Base-by-base conservation (phyloP, 2,113 vertebrate species). In the Rana temporaria region DNA sequence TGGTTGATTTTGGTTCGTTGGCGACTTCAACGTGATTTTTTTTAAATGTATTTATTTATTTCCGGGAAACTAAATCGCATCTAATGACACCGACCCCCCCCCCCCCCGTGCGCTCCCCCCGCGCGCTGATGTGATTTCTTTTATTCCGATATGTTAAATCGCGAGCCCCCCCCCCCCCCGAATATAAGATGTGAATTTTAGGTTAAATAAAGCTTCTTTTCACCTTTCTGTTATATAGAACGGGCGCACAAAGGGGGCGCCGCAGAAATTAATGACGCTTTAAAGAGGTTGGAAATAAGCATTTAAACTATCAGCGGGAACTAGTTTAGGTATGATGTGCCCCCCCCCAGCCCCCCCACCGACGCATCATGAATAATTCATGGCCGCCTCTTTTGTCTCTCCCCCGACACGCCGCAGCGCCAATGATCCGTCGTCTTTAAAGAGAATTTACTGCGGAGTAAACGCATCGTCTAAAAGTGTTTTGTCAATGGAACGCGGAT, bases 351-450 rank as follows among this genome's bases (percentile, higher is more conserved):
- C 26, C 26, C 26, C 26, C 26, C 38, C 95, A 94, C 94, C 95
- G 92, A 92, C 91, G 91, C 93, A 89, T 94, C 92, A 97, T 98
- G 96, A 96, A 98, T 99, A 95, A 98, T 97, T 95, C 94, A 98
- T 93, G 84, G n/a, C 8, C 20, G 17, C 18, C 30, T 26, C 60
- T 32, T 59, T 73, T 73, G 71, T 73, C 71, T 72, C 24, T 32
- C 20, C n/a, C n/a, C n/a, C 11, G 48, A 12, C 7, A 34, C 26
- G 20, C 19, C 60, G 20, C 7, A 11, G 17, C 56, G 20, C 11
- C 30, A 42, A 63, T 63, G 60, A 20, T 6, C 20, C 26, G 19
- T 19, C 18, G 15, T 22, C 22, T 20, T 74, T 56, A 57, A 56
- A 32, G 26, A 15, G 26, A n/a, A 60, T 62, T 60, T 62, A 38